phyloP scores from a whole-genome alignment of 2,797 vertebrate species.

The Gobio occitaniae region DNA sequence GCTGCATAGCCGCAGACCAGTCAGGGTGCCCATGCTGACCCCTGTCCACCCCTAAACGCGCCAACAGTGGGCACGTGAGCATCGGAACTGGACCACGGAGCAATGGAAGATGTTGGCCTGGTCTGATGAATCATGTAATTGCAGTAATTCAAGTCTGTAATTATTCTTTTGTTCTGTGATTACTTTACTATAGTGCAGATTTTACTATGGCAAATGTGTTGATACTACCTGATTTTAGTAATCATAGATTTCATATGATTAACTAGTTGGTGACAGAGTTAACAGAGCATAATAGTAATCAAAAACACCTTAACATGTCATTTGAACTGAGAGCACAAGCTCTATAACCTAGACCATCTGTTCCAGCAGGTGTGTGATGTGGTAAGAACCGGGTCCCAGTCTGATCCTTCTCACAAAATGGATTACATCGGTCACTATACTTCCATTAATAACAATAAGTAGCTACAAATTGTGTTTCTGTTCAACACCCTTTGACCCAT shows the following conservation, averaged over 20 bases:
- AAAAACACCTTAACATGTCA: conserved; percentile 18
- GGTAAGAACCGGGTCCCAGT: background rate
- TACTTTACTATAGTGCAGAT: background rate
- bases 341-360: conserved; percentile 36
- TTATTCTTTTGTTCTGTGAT: background rate
- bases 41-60: no score
- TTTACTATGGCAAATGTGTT: background rate
- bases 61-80: no score
- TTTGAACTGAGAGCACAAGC: background rate
- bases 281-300: background rate
- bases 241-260: conserved; percentile 3
- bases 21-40: no score
- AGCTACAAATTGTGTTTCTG: background rate
- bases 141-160: background rate
- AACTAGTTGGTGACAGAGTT: conserved; percentile 7
- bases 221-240: background rate
- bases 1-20: no score
- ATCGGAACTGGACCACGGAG: no score
- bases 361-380: conserved; percentile 1
- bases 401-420: conserved; percentile 17
- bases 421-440: background rate
- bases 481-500: background rate
- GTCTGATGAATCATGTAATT: no score
- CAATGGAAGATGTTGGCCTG: no score
- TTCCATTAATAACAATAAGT: conserved; percentile 1